A percentile compares a stretch with the other conserved stretches of the same genome.
phyloP scores from a whole-genome alignment of 2,888 invertebrate species.

The Steinernema carpocapsae region DNA sequence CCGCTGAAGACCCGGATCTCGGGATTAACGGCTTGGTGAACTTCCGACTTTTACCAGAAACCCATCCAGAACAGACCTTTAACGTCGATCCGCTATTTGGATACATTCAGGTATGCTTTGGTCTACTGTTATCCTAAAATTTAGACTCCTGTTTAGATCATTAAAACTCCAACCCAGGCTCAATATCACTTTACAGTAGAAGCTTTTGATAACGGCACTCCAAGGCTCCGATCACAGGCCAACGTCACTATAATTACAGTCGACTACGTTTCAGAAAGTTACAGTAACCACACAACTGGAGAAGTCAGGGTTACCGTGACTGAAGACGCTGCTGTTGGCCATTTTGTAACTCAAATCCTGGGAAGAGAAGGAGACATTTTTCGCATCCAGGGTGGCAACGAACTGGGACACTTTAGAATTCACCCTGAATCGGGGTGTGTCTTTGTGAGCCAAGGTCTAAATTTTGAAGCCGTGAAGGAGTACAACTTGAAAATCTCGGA shows the following conservation, averaged over 20 bases:
- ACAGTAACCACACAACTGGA: conserved; percentile 15
- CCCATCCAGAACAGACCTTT: conserved; percentile 13
- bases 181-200: conserved; percentile 10
- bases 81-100: conserved; percentile 1
- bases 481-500: conserved; percentile 21
- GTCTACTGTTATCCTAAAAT: neutral
- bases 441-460: conserved; percentile 24
- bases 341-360: conserved; percentile 14
- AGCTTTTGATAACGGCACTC: conserved; percentile 26
- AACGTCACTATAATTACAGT: conserved; percentile 20
- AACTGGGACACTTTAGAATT: conserved; percentile 82
- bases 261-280: neutral
- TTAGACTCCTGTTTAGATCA: neutral
- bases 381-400: conserved; percentile 85
- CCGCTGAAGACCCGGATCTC: neutral
- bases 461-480: conserved; percentile 3
- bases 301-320: neutral
- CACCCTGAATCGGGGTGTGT: conserved; percentile 32
- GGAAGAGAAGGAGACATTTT: neutral
- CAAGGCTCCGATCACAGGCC: neutral
- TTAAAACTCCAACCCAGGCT: neutral
- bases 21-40: conserved; percentile 4
- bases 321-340: conserved; percentile 36
- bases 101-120: neutral
- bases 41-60: conserved; percentile 34